Conservation (phyloP, 2,113 vertebrate genomes). For the Protobothrops flavoviridis region DNA sequence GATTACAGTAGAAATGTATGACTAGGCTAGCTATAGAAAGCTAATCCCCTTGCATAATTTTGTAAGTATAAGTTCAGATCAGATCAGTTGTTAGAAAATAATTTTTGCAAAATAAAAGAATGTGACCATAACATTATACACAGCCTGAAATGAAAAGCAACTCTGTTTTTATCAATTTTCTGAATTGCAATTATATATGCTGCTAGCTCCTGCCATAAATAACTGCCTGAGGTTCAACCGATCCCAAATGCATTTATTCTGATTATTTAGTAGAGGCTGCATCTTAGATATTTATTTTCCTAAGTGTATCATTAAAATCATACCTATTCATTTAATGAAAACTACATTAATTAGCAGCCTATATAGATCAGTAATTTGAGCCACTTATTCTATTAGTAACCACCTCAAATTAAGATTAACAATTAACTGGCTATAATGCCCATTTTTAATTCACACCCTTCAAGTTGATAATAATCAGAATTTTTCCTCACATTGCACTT, state of each 20-base stretch:
- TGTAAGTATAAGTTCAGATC: not conserved
- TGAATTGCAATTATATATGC: not conserved
- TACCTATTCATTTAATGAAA: not conserved
- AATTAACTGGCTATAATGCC: not conserved
- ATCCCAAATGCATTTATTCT: not conserved
- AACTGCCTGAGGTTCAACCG: not conserved
- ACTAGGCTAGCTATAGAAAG: not conserved
- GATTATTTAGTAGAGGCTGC: not conserved
- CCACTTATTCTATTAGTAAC: not conserved
- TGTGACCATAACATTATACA: not conserved
- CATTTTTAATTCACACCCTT: not conserved
- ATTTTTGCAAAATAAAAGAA: not conserved
- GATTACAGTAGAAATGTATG: not conserved
- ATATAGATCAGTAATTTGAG: not conserved
- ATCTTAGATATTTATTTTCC: not conserved
- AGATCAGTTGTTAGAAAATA: not conserved
- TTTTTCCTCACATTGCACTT: not conserved
- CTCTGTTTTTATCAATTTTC: not conserved
- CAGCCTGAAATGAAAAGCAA: not conserved
- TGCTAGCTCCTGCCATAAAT: not conserved
- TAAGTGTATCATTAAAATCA: not conserved
- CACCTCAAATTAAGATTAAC: not conserved
- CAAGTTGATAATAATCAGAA: not conserved
- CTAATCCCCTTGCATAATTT: not conserved
- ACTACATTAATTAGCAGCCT: not conserved